Evolutionary conservation across 2,797 vertebrate species (phyloP), one percentile per base, ranked within the genome.

Genomic region (Channa striata): DNA sequence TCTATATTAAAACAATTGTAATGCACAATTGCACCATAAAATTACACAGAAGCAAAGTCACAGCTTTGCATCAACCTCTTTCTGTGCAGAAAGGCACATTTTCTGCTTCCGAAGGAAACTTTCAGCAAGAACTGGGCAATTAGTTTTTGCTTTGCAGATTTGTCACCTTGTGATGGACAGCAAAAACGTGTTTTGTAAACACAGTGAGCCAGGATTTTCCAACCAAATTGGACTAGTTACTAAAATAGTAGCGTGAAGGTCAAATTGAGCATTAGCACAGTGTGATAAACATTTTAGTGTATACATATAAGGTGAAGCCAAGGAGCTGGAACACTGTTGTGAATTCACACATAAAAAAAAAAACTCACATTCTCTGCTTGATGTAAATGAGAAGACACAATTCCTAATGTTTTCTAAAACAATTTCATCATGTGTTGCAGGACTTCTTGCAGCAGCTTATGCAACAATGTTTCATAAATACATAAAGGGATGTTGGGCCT

Each of bases 1-100:
- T 72, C 68, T 81, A 82, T 78, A 82, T 81, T 86, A 82, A 80
- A 88, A 90, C 64, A 67, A 64, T 64, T 48, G 21, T 51, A n/a
- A 77, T 72, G 80, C 49, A 77, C 81, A 86, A 77, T 74, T 47
- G 61, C 74, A 82, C 59, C 23, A 46, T 54, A 62, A 83, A 11
- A 33, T 70, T 33, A 69, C 57, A 78, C 72, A 73, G 59, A 57
- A 74, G 76, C 61, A 56, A 46, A 74, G 23, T 65, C 8, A 1
- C 60, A 16, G 62, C 57, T 58, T 57, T 43, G 23, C 54, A 21
- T 40, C 19, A 17, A 0, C 39, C 39, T 23, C 61, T 13, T 34
- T 34, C 2, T 36, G n/a, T 64, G 51, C 51, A 23, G 42, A 44
- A 11, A 21, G n/a, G n/a, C 40, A 23, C 11, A 10, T 11, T 49